A percentile compares a stretch with the other conserved stretches of the same genome.
phyloP scores from a whole-genome alignment of 2,888 invertebrate genomes.

The Pseudoips prasinana region DNA sequence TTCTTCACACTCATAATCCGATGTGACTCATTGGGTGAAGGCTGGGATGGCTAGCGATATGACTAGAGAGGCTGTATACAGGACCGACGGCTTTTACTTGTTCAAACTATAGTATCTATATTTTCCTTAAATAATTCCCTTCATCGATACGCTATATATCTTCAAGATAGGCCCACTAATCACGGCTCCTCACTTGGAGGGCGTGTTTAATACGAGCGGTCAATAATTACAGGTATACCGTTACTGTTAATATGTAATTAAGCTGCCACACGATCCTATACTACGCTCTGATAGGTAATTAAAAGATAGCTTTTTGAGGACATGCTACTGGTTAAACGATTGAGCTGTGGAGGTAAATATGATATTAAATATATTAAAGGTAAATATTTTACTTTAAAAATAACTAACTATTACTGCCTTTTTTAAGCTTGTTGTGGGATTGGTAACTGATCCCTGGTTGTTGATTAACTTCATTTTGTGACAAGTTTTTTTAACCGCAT shows the following conservation, averaged over 20 bases:
- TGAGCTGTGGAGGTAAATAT: constrained; percentile 5
- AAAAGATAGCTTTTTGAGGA: constrained; percentile 1
- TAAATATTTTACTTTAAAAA: too few species aligned
- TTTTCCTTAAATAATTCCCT: not conserved
- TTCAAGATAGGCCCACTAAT: constrained; percentile 31
- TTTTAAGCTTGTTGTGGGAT: too few species aligned
- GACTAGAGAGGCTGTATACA: too few species aligned
- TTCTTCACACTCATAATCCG: too few species aligned
- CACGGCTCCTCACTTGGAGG: constrained; percentile 25
- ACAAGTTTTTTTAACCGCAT: too few species aligned
- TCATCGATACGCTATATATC: constrained; percentile 32
- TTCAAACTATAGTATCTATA: too few species aligned
- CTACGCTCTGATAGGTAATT: not conserved
- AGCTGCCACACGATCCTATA: constrained; percentile 43
- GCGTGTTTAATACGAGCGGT: constrained; percentile 29
- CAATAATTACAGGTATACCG: constrained; percentile 52
- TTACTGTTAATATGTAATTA: constrained; percentile 55
- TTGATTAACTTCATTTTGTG: too few species aligned
- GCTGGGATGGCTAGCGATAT: too few species aligned
- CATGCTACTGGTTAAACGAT: constrained; percentile 1
- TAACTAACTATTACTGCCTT: too few species aligned
- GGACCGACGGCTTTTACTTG: too few species aligned
- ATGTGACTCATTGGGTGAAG: too few species aligned
- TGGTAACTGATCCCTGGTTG: too few species aligned
- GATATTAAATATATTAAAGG: constrained; percentile 6